Evolutionary conservation across 2,888 invertebrate genomes (phyloP).

Genomic region (Lithophane ornitopus): DNA sequence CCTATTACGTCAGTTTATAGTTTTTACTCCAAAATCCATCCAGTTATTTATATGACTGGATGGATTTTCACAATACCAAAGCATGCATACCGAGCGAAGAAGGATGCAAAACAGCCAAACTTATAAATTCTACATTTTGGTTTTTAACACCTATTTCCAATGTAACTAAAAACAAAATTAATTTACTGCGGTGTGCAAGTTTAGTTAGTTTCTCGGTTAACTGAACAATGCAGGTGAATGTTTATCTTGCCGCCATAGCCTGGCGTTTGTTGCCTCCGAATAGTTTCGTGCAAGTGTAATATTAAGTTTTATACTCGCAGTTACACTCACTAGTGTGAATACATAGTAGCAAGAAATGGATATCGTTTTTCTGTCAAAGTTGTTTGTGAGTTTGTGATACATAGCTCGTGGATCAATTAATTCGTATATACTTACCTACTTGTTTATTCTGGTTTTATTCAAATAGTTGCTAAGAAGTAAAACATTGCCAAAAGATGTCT

Average conservation of each 20-base stretch:
- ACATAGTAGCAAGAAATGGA: slow-evolving; percentile 2
- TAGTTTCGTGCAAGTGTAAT: slow-evolving; percentile 39
- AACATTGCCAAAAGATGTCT: background rate
- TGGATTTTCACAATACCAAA: background rate
- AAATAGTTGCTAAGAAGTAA: background rate
- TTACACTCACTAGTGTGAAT: slow-evolving; percentile 2
- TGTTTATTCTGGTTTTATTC: background rate
- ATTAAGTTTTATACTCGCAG: slow-evolving; percentile 43
- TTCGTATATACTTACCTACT: background rate
- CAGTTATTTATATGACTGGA: background rate
- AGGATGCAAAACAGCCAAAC: background rate
- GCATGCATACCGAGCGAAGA: background rate
- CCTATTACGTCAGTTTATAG: background rate
- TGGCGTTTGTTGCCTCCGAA: slow-evolving; percentile 44
- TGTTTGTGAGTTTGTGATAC: background rate
- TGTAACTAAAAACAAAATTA: slow-evolving; percentile 34
- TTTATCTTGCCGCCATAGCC: slow-evolving; percentile 55
- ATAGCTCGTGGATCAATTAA: background rate
- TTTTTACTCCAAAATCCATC: too few relatives aligned
- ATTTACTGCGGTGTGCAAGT: slow-evolving; percentile 47
- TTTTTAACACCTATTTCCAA: slow-evolving; percentile 32
- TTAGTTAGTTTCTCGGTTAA: slow-evolving; percentile 63
- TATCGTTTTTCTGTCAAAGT: background rate
- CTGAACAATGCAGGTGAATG: slow-evolving; percentile 64
- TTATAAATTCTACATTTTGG: background rate